phyloP scores from a whole-genome alignment of 1,140 invertebrate species.

The Drosophila tropicalis region DNA sequence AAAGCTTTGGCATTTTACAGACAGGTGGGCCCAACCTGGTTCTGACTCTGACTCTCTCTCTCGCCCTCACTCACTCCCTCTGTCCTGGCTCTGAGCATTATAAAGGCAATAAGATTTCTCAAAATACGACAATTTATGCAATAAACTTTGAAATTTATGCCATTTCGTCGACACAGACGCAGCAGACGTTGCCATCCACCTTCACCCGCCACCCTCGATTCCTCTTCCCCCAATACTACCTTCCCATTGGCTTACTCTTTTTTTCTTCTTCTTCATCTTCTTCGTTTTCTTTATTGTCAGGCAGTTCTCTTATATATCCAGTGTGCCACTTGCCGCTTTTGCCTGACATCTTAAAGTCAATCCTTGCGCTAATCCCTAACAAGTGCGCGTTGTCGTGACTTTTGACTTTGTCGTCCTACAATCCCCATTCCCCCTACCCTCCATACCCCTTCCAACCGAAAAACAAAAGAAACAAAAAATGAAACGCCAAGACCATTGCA shows the following conservation, averaged over 20 bases:
- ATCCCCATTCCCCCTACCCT: neutral
- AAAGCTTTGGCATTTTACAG: constrained; percentile 23
- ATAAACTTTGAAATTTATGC: constrained; percentile 82
- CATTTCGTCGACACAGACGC: constrained; percentile 55
- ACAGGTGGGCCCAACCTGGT: constrained; percentile 43
- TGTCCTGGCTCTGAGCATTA: constrained; percentile 59
- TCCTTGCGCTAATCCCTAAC: constrained; percentile 71
- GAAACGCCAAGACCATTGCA: neutral
- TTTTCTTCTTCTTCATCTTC: constrained; percentile 9
- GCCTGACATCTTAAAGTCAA: constrained; percentile 73
- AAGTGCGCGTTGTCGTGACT: constrained; percentile 67
- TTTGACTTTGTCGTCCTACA: constrained; percentile 40
- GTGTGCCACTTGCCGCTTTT: constrained; percentile 27
- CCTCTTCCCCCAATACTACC: constrained; percentile 23
- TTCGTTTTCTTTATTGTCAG: constrained; percentile 56
- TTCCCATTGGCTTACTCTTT: constrained; percentile 27
- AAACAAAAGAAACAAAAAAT: neutral
- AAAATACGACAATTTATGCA: constrained; percentile 82
- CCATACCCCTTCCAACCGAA: neutral
- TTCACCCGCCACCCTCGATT: constrained; percentile 8
- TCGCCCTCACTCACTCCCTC: neutral
- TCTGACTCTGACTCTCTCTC: constrained; percentile 12
- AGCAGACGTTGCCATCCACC: constrained; percentile 33
- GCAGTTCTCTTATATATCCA: constrained; percentile 50
- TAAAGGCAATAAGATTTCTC: constrained; percentile 81